Evolutionary conservation across 1,140 invertebrate species (phyloP), one percentile per base, ranked within the genome.

Genomic region (Trypoxylus dichotomus): DNA sequence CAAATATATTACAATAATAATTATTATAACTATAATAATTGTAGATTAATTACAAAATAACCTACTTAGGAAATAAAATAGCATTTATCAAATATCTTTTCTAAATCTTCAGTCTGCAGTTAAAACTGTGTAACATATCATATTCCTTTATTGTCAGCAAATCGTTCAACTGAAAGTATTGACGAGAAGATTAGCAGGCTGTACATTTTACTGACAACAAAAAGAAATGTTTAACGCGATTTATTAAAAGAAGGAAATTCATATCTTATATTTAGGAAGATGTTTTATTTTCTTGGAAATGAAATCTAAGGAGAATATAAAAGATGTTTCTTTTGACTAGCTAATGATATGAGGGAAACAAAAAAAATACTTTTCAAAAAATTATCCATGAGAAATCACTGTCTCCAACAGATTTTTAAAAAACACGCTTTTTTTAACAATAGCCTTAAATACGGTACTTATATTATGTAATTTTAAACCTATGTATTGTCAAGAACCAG

Each of bases 371-470:
- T 37, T 37, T 37, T 63, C 6, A 25, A 27, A n/a, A 25, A 21
- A 19, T 63, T 13, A 63, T 24, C 60, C 24, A 63, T 27, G 7
- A 27, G 6, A 63, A 13, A 63, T 19, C 25, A 21, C 60, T 73
- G 27, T 73, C 15, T 42, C 25, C 71, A 73, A 73, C 71, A 42
- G n/a, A 73, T 73, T n/a, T 42, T 75, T 41, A 75, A 75, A 75
- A 75, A 25, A 75, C 37, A 32, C 32, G 24, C n/a, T 75, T 42
- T 75, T 71, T 68, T 82, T 82, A 83, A 82, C 80, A 81, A 81
- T 83, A 81, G 79, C 79, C 80, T 83, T 81, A 83, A 80, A 80
- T 81, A 79, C 78, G 78, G 77, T 83, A 79, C 82, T 83, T 83
- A 83, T 81, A 79, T 75, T 47, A 75, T 75, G 15, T 73, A 37